Percentiles rank a stretch among this genome's conserved stretches.
phyloP scores from a whole-genome alignment of 2,888 invertebrate genomes.

The Gandaritis pyraliata region DNA sequence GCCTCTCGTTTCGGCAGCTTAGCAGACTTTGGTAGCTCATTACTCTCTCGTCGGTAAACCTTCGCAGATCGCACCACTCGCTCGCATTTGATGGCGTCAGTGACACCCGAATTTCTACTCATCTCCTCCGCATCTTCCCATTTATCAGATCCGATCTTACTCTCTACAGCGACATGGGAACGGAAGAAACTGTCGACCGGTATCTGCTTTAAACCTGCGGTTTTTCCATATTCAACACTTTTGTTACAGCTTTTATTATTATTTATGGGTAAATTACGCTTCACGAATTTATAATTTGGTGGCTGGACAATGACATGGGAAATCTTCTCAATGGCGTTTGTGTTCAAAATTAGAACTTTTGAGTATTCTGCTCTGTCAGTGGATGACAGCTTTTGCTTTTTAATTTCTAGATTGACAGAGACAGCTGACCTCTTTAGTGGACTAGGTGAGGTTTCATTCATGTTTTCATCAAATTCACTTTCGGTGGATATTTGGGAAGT shows the following conservation, averaged over 20 bases:
- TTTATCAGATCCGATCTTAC: slow-evolving; percentile 38
- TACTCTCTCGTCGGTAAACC: slow-evolving; percentile 48
- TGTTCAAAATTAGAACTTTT: slow-evolving; percentile 81
- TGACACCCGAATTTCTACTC: slow-evolving; percentile 67
- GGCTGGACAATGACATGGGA: slow-evolving; percentile 78
- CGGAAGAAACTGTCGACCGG: slow-evolving; percentile 63
- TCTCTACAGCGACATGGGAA: slow-evolving; percentile 47
- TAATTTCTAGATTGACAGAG: slow-evolving; percentile 73
- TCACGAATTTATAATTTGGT: slow-evolving; percentile 78
- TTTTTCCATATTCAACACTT: slow-evolving; percentile 57
- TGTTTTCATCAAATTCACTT: slow-evolving; percentile 55
- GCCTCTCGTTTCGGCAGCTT: slow-evolving; percentile 48
- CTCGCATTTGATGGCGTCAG: slow-evolving; percentile 61
- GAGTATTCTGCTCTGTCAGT: slow-evolving; percentile 58
- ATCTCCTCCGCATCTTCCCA: slow-evolving; percentile 63
- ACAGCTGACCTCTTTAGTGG: slow-evolving; percentile 59
- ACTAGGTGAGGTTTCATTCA: slow-evolving; percentile 49
- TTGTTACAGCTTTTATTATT: slow-evolving; percentile 58
- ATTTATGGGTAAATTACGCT: slow-evolving; percentile 62
- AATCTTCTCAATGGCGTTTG: slow-evolving; percentile 74
- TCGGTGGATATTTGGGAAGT: slow-evolving; percentile 53
- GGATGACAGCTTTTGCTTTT: slow-evolving; percentile 66
- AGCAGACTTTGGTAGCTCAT: slow-evolving; percentile 53
- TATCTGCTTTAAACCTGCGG: slow-evolving; percentile 62
- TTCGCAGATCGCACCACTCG: slow-evolving; percentile 48